Conservation (phyloP, 2,888 invertebrate species). For the Drosophila stalkeri region DNA sequence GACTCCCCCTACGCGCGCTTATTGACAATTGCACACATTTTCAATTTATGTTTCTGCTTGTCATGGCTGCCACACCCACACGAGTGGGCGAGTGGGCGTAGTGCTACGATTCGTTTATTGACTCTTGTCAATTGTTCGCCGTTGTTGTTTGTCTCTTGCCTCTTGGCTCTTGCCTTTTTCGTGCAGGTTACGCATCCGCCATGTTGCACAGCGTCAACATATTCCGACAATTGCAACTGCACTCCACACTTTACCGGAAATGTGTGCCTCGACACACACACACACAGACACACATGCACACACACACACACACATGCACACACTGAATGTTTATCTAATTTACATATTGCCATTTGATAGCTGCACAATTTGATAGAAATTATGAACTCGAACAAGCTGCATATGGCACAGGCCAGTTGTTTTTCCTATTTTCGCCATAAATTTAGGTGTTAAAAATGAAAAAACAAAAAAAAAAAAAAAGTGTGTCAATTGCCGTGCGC, state of each 20-base stretch:
- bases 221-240: constrained; percentile 53
- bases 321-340: constrained; percentile 47
- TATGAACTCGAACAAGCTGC: constrained; percentile 47
- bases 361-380: constrained; percentile 43
- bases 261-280: constrained; percentile 50
- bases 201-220: constrained; percentile 58
- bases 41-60: constrained; percentile 68
- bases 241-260: constrained; percentile 70
- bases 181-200: constrained; percentile 69
- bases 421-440: constrained; percentile 45
- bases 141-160: constrained; percentile 36
- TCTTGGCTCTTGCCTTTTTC: constrained; percentile 38
- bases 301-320: not conserved
- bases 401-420: constrained; percentile 46
- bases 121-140: constrained; percentile 53
- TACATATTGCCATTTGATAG: constrained; percentile 58
- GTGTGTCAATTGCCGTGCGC: constrained; percentile 68
- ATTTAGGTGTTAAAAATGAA: constrained; percentile 57
- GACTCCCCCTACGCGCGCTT: constrained; percentile 3
- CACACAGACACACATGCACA: constrained; percentile 12
- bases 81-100: constrained; percentile 9
- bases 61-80: constrained; percentile 66
- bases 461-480: constrained; percentile 29
- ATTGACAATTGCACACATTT: constrained; percentile 55
- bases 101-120: constrained; percentile 60